A percentile compares a stretch with the other conserved stretches of the same genome.
Evolutionary conservation across 2,888 invertebrate genomes (phyloP).

Genomic region (Hemistola chrysoprasaria): DNA sequence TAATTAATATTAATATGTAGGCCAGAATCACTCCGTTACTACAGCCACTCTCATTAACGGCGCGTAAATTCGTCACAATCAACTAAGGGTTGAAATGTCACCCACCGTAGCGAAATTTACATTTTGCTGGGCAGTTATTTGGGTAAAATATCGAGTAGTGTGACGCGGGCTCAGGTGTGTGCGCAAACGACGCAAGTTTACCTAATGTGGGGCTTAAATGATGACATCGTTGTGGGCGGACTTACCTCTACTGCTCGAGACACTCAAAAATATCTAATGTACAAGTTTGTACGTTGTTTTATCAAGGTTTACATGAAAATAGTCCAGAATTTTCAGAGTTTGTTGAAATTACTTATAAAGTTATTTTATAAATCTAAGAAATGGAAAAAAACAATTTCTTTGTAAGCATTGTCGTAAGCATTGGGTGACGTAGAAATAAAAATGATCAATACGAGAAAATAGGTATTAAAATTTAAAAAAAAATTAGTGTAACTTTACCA

Average conservation of each 20-base stretch:
- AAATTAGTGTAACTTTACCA: no score
- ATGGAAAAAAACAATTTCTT: no score
- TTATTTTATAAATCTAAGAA: no score
- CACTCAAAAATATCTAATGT: slow-evolving; percentile 13
- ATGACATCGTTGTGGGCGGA: slow-evolving; percentile 66
- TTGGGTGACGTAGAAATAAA: no score
- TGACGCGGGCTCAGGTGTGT: slow-evolving; percentile 67
- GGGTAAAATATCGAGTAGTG: slow-evolving; percentile 71
- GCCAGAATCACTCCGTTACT: slow-evolving; percentile 17
- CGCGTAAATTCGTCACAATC: slow-evolving; percentile 37
- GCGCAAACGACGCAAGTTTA: slow-evolving; percentile 74
- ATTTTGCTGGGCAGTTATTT: slow-evolving; percentile 57
- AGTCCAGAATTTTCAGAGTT: no score
- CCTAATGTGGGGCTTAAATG: slow-evolving; percentile 79
- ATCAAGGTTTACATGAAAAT: no score
- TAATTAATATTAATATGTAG: no score
- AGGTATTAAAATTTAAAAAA: no score
- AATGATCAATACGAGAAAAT: no score
- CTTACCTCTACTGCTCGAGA: slow-evolving; percentile 39
- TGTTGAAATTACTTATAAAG: no score
- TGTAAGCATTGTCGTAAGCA: no score
- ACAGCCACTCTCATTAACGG: slow-evolving; percentile 30
- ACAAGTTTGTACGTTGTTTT: no score
- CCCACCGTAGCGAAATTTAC: slow-evolving; percentile 53
- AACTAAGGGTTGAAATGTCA: slow-evolving; percentile 46